Evolutionary conservation across 2,797 vertebrate species (phyloP).

Genomic region (Scolopax rusticola): DNA sequence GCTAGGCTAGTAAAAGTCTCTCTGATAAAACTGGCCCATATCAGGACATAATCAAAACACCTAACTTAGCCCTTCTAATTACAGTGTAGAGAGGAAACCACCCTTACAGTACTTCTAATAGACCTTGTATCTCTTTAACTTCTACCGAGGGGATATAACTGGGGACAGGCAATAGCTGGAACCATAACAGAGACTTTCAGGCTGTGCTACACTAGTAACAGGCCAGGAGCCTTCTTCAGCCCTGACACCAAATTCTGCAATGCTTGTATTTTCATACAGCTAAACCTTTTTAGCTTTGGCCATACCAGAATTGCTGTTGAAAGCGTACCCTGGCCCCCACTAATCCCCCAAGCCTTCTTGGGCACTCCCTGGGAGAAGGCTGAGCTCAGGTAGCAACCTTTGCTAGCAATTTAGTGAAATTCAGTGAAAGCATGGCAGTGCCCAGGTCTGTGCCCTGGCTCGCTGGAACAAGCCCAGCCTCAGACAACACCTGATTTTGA

Average conservation of each 20-base stretch:
- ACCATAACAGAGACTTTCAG: not conserved
- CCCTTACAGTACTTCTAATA: not conserved
- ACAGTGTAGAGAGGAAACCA: not conserved
- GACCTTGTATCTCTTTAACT: not conserved
- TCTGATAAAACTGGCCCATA: not conserved
- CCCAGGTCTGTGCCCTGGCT: not conserved
- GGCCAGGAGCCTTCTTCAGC: not conserved
- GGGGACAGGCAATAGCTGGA: not conserved
- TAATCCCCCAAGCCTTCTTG: not conserved
- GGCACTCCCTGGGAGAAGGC: not conserved
- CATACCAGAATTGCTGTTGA: not conserved
- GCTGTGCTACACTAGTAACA: not conserved
- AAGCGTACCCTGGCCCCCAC: not conserved
- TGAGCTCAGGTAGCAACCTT: not conserved
- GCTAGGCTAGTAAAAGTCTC: not conserved
- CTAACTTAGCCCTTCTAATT: not conserved
- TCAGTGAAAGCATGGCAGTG: not conserved
- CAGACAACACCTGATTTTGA: not conserved
- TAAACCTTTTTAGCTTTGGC: not conserved
- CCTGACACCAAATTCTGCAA: not conserved
- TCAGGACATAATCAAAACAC: not conserved
- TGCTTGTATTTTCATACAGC: not conserved
- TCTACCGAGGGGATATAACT: not conserved
- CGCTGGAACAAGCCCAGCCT: not conserved
- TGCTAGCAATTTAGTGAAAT: not conserved